Conservation (phyloP, 2,113 vertebrate species). For the Sminthopsis crassicaudata region DNA sequence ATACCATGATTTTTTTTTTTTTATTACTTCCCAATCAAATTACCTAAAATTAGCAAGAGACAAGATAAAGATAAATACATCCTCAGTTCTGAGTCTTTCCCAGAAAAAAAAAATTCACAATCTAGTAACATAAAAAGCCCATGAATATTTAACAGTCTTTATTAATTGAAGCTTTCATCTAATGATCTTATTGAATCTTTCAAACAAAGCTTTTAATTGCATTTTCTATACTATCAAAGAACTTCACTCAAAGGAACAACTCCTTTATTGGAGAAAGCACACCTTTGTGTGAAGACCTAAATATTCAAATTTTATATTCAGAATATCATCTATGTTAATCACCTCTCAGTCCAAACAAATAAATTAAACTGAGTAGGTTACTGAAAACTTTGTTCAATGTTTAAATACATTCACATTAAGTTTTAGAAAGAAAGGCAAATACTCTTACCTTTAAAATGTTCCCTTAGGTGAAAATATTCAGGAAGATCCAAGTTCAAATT, state of each 20-base stretch:
- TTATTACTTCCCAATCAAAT: slow-evolving; percentile 1
- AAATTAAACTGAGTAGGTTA: background rate
- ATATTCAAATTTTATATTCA: background rate
- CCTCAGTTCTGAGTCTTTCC: slow-evolving; percentile 11
- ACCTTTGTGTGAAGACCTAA: background rate
- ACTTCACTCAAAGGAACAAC: background rate
- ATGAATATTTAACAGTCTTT: slow-evolving; percentile 30
- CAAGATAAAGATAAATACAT: slow-evolving; percentile 51
- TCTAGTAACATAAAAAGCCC: background rate
- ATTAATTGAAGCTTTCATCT: slow-evolving; percentile 7
- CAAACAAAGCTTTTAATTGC: slow-evolving; percentile 37
- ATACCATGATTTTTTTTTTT: slow-evolving; percentile 26
- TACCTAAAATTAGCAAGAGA: slow-evolving; percentile 43
- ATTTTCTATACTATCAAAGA: slow-evolving; percentile 34
- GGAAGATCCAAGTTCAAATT: background rate
- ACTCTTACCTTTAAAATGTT: background rate
- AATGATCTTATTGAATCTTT: slow-evolving; percentile 3
- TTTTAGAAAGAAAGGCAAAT: background rate
- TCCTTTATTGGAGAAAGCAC: background rate
- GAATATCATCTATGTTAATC: slow-evolving; percentile 10
- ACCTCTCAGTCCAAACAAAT: background rate
- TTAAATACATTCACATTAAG: background rate
- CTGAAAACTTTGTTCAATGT: background rate
- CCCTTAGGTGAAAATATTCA: background rate
- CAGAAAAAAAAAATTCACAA: background rate